Base-by-base conservation (phyloP, 1,140 invertebrate species). In the Trissolcus basalis region DNA sequence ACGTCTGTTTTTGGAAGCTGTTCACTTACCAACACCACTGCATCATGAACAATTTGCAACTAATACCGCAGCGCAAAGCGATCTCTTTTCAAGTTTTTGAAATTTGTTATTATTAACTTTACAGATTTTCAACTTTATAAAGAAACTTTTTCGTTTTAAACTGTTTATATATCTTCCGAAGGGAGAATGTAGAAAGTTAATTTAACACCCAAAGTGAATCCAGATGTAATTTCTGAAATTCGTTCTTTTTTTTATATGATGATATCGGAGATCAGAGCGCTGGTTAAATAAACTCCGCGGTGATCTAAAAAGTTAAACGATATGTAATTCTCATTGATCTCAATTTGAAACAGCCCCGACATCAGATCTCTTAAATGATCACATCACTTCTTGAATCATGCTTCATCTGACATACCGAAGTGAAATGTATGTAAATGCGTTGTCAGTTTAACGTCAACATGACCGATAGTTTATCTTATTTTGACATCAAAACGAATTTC, bases 391-490 rank as follows among this genome's bases (percentile, higher is more conserved):
- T 63, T 35, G 33, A 68, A 63, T 68, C 58, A 44, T 15, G 33
- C 15, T 35, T 33, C 53, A 49, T 69, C 41, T 69, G 54, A 58
- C 64, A 16, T 53, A 48, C 14, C 43, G 35, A 75, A 68, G 72
- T 69, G 72, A 75, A 74, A 75, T 75, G 59, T 75, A 75, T 75
- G 72, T 69, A 75, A 75, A 75, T 75, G 61, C 58, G 41, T 64
- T 69, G 72, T 75, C 72, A 75, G 64, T 68, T 75, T 75, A 75
- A 69, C 63, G 72, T 75, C 72, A 75, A 69, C 72, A 54, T 58
- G 54, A 27, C 54, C 59, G 58, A 75, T 71, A 77, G 69, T 72
- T 77, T 72, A 78, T 78, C 72, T 69, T 75, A 69, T 69, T 69
- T 75, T 75, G 72, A 75, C 72, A 75, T 69, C 64, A 47, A 75